Evolutionary conservation across 2,888 invertebrate genomes (phyloP).

Genomic region (Tuta absoluta): DNA sequence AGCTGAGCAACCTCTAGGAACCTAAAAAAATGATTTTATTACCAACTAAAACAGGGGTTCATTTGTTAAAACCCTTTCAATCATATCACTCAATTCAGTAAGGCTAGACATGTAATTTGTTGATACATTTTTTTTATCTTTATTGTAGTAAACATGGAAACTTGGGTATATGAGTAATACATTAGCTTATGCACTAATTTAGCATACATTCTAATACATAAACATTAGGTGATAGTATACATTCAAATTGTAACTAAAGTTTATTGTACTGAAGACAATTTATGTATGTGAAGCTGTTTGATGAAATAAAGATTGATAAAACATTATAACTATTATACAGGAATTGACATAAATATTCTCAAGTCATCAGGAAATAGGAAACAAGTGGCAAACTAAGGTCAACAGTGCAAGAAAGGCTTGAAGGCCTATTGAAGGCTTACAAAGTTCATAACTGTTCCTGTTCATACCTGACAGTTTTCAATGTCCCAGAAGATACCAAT

Average conservation of each 20-base stretch:
- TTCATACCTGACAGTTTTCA: conserved; percentile 89
- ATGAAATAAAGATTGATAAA: not conserved
- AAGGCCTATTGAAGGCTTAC: not conserved
- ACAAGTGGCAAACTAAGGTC: not conserved
- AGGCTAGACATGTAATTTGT: no score
- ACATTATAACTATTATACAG: not conserved
- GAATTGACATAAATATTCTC: not conserved
- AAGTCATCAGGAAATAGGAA: conserved; percentile 6
- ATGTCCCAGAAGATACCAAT: conserved; percentile 97
- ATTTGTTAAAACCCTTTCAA: no score
- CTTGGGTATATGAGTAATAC: no score
- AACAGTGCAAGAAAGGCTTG: conserved; percentile 20
- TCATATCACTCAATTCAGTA: no score
- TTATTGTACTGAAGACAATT: not conserved
- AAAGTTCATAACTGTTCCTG: not conserved
- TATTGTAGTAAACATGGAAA: no score
- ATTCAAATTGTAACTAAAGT: not conserved
- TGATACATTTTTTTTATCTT: no score
- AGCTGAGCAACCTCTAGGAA: conserved; percentile 91
- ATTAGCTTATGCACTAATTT: no score
- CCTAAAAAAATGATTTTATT: conserved; percentile 59
- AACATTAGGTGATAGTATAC: not conserved
- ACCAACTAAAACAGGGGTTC: not conserved
- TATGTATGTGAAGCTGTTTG: not conserved
- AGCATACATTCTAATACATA: no score